phyloP scores from a whole-genome alignment of 1,140 invertebrate species.

The Campodea augens region DNA sequence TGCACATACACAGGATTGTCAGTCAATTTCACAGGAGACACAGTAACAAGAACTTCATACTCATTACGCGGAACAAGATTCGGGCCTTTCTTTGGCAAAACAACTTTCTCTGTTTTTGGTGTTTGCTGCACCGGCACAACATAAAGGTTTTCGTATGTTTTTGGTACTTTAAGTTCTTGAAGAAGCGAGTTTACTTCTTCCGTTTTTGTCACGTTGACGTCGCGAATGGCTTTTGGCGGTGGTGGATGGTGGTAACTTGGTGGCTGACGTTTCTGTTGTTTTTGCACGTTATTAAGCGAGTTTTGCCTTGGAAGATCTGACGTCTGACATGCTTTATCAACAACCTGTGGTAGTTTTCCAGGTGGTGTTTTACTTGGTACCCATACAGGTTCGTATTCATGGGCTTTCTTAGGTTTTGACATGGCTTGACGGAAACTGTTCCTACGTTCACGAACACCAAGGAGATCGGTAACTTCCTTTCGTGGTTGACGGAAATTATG shows the following conservation, averaged over 20 bases:
- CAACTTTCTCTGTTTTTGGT: no score
- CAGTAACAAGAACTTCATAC: no score
- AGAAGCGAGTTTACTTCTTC: no score
- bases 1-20: no score
- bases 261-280: background rate
- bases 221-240: background rate
- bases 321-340: background rate
- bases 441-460: conserved; percentile 21
- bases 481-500: conserved; percentile 16
- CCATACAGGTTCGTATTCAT: conserved; percentile 13
- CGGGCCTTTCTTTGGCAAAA: no score
- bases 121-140: no score
- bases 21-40: no score
- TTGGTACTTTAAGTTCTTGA: no score
- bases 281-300: background rate
- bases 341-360: conserved; percentile 1
- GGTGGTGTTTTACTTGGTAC: no score
- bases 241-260: background rate
- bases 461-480: conserved; percentile 17
- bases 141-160: no score
- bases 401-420: conserved; percentile 14
- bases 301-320: background rate
- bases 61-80: no score
- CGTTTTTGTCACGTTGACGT: background rate
- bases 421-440: conserved; percentile 27